Evolutionary conservation across 2,113 vertebrate species (phyloP).

Genomic region (Trogon melanurus): DNA sequence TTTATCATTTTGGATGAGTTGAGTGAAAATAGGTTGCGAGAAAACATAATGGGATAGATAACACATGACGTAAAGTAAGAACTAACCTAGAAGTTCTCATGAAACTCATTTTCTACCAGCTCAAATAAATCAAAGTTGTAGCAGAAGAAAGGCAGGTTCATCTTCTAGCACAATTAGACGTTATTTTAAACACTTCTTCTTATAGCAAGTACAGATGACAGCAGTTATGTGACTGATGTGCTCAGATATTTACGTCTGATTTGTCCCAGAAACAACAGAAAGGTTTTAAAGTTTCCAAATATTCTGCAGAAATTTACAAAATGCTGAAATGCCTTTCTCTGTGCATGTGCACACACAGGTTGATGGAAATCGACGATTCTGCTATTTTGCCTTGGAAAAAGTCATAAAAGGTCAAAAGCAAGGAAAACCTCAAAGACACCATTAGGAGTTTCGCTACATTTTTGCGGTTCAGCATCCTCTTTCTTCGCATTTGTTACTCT

Average conservation of each 20-base stretch:
- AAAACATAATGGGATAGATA: neutral
- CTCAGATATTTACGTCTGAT: neutral
- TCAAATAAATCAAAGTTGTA: neutral
- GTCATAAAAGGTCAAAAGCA: neutral
- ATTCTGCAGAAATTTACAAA: neutral
- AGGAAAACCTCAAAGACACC: neutral
- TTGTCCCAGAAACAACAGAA: neutral
- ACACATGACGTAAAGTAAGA: neutral
- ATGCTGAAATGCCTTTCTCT: neutral
- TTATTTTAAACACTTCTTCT: neutral
- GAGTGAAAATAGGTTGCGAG: neutral
- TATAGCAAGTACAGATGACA: neutral
- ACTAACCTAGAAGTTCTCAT: neutral
- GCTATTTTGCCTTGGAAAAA: neutral
- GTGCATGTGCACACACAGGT: rapidly evolving
- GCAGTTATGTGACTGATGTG: rapidly evolving
- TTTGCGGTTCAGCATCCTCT: neutral
- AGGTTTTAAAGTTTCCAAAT: neutral
- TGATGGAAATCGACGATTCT: neutral
- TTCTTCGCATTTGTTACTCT: neutral
- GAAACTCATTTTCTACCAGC: neutral
- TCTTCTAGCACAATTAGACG: neutral
- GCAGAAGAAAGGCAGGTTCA: neutral
- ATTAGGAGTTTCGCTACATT: neutral
- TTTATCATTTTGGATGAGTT: neutral